These are phyloP conservation scores for Drosophila kanapiae DNA, from an alignment of 1,140 invertebrate genomes.

Conservation along the genomic window DNA sequence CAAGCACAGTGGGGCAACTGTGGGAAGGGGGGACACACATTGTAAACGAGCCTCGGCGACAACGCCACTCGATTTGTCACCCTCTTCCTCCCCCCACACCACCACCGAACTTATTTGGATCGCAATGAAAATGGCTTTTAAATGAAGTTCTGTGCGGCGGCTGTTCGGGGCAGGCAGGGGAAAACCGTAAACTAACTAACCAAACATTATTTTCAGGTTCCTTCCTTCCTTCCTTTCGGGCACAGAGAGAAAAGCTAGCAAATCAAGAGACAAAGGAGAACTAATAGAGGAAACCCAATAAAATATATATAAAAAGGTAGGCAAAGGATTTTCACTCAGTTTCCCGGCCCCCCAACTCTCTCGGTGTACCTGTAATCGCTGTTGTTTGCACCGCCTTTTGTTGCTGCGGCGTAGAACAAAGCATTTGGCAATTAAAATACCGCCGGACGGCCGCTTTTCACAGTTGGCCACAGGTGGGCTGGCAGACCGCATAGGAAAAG, in stretches of 20 bases:
- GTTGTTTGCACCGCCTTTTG: constrained; percentile 21
- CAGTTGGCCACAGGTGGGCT: constrained; percentile 39
- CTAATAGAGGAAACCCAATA: too few relatives aligned
- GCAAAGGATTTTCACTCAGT: too few relatives aligned
- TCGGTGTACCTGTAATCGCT: constrained; percentile 39
- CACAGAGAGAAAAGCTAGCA: neutral
- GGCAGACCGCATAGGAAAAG: constrained; percentile 5
- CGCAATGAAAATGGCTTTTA: constrained; percentile 78
- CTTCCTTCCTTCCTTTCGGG: neutral
- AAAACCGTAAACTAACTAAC: constrained; percentile 35
- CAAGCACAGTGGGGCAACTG: neutral
- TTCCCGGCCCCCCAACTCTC: neutral
- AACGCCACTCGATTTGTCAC: constrained; percentile 32
- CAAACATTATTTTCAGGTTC: constrained; percentile 33
- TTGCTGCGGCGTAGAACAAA: constrained; percentile 59
- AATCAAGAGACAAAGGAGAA: neutral
- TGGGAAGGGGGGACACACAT: constrained; percentile 25
- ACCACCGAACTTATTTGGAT: constrained; percentile 30
- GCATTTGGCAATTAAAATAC: constrained; percentile 72
- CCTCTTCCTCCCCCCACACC: neutral
- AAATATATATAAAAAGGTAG: neutral
- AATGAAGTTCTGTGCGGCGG: constrained; percentile 62
- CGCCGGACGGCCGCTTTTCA: constrained; percentile 34
- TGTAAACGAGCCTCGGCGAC: constrained; percentile 38
- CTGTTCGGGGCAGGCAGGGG: constrained; percentile 9